Conservation (phyloP, 1,140 invertebrate species). For the Stegodyphus mimosarum region DNA sequence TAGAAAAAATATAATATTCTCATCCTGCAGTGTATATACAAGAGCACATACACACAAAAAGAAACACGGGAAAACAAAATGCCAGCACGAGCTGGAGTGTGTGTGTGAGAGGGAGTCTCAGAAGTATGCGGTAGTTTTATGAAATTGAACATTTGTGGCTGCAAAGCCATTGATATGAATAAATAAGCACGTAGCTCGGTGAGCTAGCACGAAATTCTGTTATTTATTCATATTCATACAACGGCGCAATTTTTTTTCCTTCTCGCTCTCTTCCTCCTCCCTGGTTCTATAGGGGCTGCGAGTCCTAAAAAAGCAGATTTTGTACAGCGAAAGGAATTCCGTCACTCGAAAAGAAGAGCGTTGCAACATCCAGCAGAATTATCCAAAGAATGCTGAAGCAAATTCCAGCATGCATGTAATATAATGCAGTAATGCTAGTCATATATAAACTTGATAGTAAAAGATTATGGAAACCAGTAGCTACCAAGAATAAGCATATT, state of each 20-base stretch:
- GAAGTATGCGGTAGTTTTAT: constrained; percentile 59
- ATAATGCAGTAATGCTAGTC: not conserved
- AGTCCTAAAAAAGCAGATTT: not conserved
- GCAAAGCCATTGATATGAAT: constrained; percentile 50
- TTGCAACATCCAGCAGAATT: not conserved
- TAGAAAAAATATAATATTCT: constrained; percentile 58
- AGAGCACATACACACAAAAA: constrained; percentile 18
- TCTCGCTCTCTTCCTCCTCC: too few relatives aligned
- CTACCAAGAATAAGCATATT: too few relatives aligned
- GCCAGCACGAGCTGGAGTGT: constrained; percentile 20
- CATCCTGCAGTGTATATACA: not conserved
- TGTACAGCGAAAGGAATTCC: not conserved
- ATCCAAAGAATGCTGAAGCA: not conserved
- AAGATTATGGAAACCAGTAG: too few relatives aligned
- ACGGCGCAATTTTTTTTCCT: constrained; percentile 14
- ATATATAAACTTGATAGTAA: too few relatives aligned
- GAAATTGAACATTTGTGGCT: constrained; percentile 59
- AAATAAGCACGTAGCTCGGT: constrained; percentile 37
- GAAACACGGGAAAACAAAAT: constrained; percentile 32
- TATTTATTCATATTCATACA: constrained; percentile 61
- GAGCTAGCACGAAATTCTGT: constrained; percentile 26
- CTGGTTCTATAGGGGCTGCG: too few relatives aligned
- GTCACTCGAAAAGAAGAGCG: not conserved
- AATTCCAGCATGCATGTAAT: not conserved
- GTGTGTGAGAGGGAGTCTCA: constrained; percentile 9